phyloP scores from a whole-genome alignment of 2,797 vertebrate genomes.

The Aeoliscus strigatus region DNA sequence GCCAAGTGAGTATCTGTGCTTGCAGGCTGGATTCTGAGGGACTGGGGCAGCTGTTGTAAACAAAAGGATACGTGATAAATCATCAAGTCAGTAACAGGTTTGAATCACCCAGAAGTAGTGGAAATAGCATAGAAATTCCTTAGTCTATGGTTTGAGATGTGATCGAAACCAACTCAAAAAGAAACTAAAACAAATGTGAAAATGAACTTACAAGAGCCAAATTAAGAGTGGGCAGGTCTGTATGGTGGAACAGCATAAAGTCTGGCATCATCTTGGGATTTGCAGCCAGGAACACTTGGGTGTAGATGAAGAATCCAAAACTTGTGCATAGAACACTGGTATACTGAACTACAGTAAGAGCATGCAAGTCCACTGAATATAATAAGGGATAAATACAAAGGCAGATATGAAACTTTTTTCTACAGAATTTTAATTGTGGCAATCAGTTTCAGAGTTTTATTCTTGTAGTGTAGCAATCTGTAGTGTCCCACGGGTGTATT shows the following conservation, averaged over 20 bases:
- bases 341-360: conserved; percentile 27
- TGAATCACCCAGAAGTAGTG: too few relatives aligned
- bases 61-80: conserved; percentile 20
- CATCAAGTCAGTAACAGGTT: conserved; percentile 1
- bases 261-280: conserved; percentile 76
- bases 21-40: conserved; percentile 35
- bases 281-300: conserved; percentile 61
- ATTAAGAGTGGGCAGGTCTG: conserved; percentile 62
- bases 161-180: conserved; percentile 14
- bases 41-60: conserved; percentile 56
- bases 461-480: conserved; percentile 41
- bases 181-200: background rate
- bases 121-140: too few relatives aligned
- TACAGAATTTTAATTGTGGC: conserved; percentile 40
- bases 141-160: conserved; percentile 7
- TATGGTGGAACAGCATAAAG: conserved; percentile 55
- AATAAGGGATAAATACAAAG: conserved; percentile 23
- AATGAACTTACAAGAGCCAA: conserved; percentile 76
- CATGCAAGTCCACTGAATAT: conserved; percentile 39
- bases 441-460: conserved; percentile 40
- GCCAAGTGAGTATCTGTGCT: conserved; percentile 33
- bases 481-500: conserved; percentile 44
- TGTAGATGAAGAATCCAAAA: conserved; percentile 41
- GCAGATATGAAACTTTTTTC: conserved; percentile 29
- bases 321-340: conserved; percentile 43